Evolutionary conservation across 2,888 invertebrate genomes (phyloP).

Genomic region (Dyspetes luteomarginatus): DNA sequence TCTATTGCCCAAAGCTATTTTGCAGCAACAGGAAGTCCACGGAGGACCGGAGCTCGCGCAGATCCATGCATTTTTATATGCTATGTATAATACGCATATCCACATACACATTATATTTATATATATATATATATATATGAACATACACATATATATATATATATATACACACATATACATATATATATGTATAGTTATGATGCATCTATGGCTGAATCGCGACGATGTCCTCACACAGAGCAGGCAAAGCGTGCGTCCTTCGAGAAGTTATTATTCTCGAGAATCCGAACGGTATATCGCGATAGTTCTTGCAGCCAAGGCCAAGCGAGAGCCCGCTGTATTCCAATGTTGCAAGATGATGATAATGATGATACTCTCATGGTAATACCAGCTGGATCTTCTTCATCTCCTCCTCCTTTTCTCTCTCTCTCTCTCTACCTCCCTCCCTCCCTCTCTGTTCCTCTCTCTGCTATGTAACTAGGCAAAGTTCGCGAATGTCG

Average conservation of each 20-base stretch:
- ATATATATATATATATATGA: too few relatives aligned
- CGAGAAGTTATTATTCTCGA: conserved; percentile 58
- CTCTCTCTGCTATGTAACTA: conserved; percentile 10
- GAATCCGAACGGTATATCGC: conserved; percentile 61
- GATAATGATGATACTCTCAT: conserved; percentile 36
- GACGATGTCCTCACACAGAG: conserved; percentile 26
- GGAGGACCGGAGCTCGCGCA: not conserved
- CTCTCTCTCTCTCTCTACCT: not conserved
- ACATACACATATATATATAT: too few relatives aligned
- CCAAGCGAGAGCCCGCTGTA: conserved; percentile 50
- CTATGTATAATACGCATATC: not conserved
- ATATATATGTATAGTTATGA: conserved; percentile 28
- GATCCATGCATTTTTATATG: not conserved
- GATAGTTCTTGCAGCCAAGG: conserved; percentile 56
- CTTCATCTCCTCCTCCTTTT: conserved; percentile 17
- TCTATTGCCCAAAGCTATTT: not conserved
- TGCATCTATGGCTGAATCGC: conserved; percentile 2
- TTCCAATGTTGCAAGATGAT: conserved; percentile 26
- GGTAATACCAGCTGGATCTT: conserved; percentile 46
- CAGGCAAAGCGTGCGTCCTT: conserved; percentile 53
- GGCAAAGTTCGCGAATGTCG: conserved; percentile 59
- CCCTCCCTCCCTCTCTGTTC: conserved; percentile 19
- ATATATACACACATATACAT: conserved; percentile 27
- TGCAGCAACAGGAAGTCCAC: conserved; percentile 21
- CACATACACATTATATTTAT: too few relatives aligned